Evolutionary conservation across 2,797 vertebrate species (phyloP).

Genomic region (Ptychadena robeensis): DNA sequence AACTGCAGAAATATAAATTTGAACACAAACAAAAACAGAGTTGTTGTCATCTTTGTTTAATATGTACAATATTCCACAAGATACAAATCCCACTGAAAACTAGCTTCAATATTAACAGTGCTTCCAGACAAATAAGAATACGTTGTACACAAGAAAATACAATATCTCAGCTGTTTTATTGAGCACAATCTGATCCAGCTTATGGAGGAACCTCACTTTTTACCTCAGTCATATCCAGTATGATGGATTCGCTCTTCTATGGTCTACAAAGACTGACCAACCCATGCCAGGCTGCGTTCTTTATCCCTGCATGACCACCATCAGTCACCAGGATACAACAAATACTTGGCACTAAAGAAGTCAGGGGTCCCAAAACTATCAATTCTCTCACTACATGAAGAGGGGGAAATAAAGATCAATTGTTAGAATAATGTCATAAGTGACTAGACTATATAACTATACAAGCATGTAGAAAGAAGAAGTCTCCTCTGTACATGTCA

Average conservation of each 20-base stretch:
- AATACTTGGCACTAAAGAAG: too few relatives aligned
- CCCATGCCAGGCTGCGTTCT: too few relatives aligned
- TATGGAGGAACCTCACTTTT: neutral
- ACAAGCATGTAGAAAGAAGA: too few relatives aligned
- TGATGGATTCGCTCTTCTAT: neutral
- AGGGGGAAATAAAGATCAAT: too few relatives aligned
- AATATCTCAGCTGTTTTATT: neutral
- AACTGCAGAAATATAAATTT: neutral
- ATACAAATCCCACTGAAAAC: conserved; percentile 1
- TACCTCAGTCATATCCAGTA: neutral
- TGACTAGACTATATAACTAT: too few relatives aligned
- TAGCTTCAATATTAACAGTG: neutral
- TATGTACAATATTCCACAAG: neutral
- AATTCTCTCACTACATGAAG: too few relatives aligned
- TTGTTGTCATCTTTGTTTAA: neutral
- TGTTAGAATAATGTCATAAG: too few relatives aligned
- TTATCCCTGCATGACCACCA: too few relatives aligned
- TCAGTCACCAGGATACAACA: too few relatives aligned
- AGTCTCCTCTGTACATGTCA: too few relatives aligned
- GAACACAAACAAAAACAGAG: neutral
- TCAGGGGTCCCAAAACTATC: too few relatives aligned
- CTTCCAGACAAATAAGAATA: neutral
- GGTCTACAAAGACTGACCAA: neutral
- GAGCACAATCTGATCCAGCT: neutral
- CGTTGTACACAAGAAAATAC: neutral